Evolutionary conservation across 2,113 vertebrate species (phyloP).

Genomic region (Barnardius zonarius): DNA sequence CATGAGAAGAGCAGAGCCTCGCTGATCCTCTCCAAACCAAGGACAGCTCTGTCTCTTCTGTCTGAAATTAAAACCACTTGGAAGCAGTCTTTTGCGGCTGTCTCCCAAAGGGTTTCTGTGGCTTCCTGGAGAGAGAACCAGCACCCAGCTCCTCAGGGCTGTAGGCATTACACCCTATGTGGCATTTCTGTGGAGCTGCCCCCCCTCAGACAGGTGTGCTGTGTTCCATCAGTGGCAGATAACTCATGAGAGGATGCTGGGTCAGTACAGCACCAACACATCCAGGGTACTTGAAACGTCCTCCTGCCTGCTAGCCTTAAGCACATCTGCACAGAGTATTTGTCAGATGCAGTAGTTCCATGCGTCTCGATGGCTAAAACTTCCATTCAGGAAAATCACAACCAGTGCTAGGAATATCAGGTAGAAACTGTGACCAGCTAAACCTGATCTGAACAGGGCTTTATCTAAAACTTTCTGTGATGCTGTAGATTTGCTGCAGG

Average conservation of each 20-base stretch:
- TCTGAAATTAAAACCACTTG: background rate
- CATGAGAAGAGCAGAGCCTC: accelerated
- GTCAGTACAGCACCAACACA: background rate
- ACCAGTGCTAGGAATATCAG: background rate
- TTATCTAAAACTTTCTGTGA: background rate
- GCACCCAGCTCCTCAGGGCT: background rate
- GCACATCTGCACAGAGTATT: background rate
- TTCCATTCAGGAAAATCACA: background rate
- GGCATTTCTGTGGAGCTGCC: background rate
- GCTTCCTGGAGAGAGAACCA: background rate
- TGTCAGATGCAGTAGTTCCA: background rate
- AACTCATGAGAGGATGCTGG: background rate
- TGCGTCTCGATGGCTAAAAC: background rate
- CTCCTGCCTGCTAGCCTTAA: background rate
- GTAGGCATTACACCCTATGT: background rate
- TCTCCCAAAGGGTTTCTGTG: background rate
- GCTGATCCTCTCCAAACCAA: background rate
- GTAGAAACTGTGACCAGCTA: background rate
- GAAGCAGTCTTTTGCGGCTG: background rate
- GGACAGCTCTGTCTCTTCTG: background rate
- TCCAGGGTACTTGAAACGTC: background rate
- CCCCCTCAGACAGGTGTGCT: accelerated
- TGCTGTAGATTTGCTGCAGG: background rate
- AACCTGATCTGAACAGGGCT: background rate
- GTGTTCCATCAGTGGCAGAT: background rate